A percentile compares a stretch with the other conserved stretches of the same genome.
phyloP scores from a whole-genome alignment of 30 jellyfish, hydroid and myxozoan genomes.

The Hydractinia symbiolongicarpus region DNA sequence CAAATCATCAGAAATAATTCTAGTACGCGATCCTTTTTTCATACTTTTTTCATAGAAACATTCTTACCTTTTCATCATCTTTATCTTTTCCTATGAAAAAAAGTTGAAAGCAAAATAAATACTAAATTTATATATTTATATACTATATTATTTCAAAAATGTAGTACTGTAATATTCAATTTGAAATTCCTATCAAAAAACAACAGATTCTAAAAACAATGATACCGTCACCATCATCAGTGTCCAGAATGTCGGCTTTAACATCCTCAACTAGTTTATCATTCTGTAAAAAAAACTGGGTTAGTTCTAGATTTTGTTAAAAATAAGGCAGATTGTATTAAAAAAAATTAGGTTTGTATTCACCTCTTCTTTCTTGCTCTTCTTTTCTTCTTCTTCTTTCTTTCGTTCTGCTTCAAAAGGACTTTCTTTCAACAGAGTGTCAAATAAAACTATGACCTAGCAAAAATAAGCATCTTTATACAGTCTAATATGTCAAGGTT shows the following conservation, averaged over 20 bases:
- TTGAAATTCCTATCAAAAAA: background rate
- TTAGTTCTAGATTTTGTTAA: background rate
- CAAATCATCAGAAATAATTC: background rate
- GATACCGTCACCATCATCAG: background rate
- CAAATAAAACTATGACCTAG: slow-evolving; percentile 73
- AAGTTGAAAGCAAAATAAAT: background rate
- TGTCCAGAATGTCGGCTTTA: slow-evolving; percentile 1
- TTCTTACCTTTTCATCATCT: background rate
- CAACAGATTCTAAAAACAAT: background rate
- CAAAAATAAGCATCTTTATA: background rate
- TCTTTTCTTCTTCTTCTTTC: slow-evolving; percentile 43
- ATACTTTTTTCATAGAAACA: background rate
- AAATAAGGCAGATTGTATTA: background rate
- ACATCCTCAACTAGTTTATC: background rate
- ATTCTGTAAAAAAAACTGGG: background rate
- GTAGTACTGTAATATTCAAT: background rate
- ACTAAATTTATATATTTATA: too few species aligned
- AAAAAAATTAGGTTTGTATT: slow-evolving; percentile 9
- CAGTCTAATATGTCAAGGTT: too few species aligned
- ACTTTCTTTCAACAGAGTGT: slow-evolving; percentile 76
- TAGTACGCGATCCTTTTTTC: background rate
- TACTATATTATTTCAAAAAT: background rate
- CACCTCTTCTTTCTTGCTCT: slow-evolving; percentile 10
- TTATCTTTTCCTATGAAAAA: too few species aligned
- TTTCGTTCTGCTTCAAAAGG: slow-evolving; percentile 74